Evolutionary conservation across 2,797 vertebrate genomes (phyloP).

Genomic region (Lerista edwardsae): DNA sequence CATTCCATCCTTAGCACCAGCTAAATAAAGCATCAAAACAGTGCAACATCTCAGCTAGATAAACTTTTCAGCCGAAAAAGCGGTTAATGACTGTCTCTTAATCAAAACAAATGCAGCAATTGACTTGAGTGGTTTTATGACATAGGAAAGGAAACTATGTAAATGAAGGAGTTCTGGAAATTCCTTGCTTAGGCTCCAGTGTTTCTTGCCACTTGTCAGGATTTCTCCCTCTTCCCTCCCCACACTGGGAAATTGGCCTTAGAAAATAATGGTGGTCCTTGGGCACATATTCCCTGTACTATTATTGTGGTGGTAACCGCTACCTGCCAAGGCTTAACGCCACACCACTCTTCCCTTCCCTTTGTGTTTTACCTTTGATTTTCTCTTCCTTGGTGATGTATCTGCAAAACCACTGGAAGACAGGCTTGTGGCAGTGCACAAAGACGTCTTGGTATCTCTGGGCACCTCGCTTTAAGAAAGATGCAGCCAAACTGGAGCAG

Average conservation of each 20-base stretch:
- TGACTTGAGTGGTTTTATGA: not conserved
- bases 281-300: too few species aligned
- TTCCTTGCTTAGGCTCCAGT: not conserved
- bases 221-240: not conserved
- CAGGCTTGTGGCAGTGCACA: too few species aligned
- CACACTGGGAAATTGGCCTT: not conserved
- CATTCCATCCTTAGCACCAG: not conserved
- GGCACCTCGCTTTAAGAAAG: too few species aligned
- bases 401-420: too few species aligned
- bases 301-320: not conserved
- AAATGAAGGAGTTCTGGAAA: slow-evolving; percentile 7
- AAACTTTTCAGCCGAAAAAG: too few species aligned
- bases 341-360: not conserved
- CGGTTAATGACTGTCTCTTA: not conserved
- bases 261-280: not conserved
- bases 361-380: not conserved
- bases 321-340: not conserved
- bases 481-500: too few species aligned
- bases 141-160: not conserved
- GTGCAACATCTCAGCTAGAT: not conserved
- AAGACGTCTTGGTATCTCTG: too few species aligned
- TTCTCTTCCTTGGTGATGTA: too few species aligned
- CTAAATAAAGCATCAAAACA: not conserved
- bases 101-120: not conserved
- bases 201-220: not conserved